Base-by-base conservation (phyloP, 2,797 vertebrate genomes). In the Falco cherrug region DNA sequence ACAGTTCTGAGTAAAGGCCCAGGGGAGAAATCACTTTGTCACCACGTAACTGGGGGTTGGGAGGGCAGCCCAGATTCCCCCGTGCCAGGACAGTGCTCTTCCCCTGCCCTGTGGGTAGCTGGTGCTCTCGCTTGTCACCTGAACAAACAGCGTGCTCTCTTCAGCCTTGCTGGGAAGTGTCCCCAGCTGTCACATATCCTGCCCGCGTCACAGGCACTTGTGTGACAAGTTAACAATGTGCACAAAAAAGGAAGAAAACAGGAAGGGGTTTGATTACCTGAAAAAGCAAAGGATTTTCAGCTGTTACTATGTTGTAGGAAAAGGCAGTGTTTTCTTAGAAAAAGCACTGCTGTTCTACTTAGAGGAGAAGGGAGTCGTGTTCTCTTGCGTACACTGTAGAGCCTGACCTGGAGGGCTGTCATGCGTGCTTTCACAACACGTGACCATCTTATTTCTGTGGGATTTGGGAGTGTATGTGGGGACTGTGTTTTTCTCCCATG, bases 381-480 rank as follows among this genome's bases (percentile, higher is more conserved):
- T 31, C 33, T 39, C 47, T n/a, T 47, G 28, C 24, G n/a, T 1
- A n/a, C 37, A 13, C 25, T 6, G 10, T 3, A 8, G 67, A 82
- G 67, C 67, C 56, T 51, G 37, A 26, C 37, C 39, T 21, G 14
- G 12, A 18, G 45, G 25, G 48, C 39, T 35, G 26, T 37, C 3
- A 0, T 4, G 48, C 60, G 15, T 11, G 0, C 16, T 45, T 53
- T 25, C 31, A 59, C 37, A 31, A 7, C 68, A 3, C 11, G 2
- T 16, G 48, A 26, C 28, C 6, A 1, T 31, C 68, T 43, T 25
- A 6, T 45, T 83, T 26, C 64, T 37, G 48, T 20, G 33, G 25
- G 48, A 53, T 33, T 7, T 10, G 26, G 33, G 21, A 35, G 33
- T 4, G 6, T n/a, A 3, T 10, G 16, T 8, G 47, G 37, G 33